Evolutionary conservation across 2,113 vertebrate genomes (phyloP).

Genomic region (Istiophorus platypterus): DNA sequence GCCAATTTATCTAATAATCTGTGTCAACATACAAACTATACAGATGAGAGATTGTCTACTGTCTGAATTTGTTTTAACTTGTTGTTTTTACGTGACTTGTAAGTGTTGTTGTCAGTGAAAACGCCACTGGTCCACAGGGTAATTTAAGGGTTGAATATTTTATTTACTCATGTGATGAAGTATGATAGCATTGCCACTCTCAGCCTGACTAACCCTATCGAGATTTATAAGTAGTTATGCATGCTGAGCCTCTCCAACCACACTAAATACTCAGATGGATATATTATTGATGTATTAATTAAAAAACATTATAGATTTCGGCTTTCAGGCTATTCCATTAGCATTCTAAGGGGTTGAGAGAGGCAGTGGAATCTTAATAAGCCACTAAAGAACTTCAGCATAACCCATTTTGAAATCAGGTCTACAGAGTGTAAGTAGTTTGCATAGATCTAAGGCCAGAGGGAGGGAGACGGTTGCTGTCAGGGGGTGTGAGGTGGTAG

Average conservation of each 20-base stretch:
- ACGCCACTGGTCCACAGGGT: not conserved
- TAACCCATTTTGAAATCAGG: constrained; percentile 53
- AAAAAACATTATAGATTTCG: constrained; percentile 61
- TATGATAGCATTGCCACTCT: constrained; percentile 4
- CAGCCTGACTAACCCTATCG: not conserved
- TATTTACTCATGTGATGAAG: constrained; percentile 18
- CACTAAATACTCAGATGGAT: constrained; percentile 25
- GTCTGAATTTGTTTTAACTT: not conserved
- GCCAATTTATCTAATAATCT: not conserved
- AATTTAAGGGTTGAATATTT: not conserved
- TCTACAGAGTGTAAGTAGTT: constrained; percentile 47
- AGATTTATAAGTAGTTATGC: not conserved
- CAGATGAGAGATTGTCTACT: not conserved
- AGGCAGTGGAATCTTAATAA: constrained; percentile 48
- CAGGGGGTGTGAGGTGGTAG: constrained; percentile 60
- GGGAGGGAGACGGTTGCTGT: constrained; percentile 59
- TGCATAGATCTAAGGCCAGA: constrained; percentile 52
- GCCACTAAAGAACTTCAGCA: constrained; percentile 43
- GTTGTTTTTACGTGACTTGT: no score
- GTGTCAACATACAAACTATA: not conserved
- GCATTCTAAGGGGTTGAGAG: constrained; percentile 23
- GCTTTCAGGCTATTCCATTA: constrained; percentile 47
- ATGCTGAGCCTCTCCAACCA: constrained; percentile 1
- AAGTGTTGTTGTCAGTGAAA: not conserved
- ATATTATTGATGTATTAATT: constrained; percentile 53